A percentile compares a stretch with the other conserved stretches of the same genome.
Conservation (phyloP, 2,113 vertebrate species). For the Pitta sordida region DNA sequence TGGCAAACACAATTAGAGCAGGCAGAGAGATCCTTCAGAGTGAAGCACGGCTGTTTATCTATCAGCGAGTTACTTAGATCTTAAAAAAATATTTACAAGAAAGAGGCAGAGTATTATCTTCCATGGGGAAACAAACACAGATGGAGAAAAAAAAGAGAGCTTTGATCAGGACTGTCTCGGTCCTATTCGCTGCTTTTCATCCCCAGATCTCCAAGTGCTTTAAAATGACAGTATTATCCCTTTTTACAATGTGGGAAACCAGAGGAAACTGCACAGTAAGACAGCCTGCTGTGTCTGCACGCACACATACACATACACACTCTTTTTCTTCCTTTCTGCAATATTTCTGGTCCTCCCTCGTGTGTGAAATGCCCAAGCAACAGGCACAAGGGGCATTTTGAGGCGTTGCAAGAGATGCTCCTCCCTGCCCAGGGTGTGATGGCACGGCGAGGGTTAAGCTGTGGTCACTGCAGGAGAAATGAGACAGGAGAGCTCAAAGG, state of each 20-base stretch:
- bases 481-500: background rate
- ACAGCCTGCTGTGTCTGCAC: background rate
- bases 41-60: slow-evolving; percentile 8
- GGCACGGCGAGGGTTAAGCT: background rate
- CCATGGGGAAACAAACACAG: slow-evolving; percentile 52
- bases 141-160: slow-evolving; percentile 22
- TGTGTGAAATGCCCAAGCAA: fast-evolving
- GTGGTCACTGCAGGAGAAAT: background rate
- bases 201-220: slow-evolving; percentile 24
- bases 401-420: background rate
- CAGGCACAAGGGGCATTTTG: fast-evolving
- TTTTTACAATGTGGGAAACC: slow-evolving; percentile 11
- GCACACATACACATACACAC: background rate
- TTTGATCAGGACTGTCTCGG: slow-evolving; percentile 45
- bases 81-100: slow-evolving; percentile 59
- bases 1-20: background rate
- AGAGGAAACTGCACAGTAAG: background rate
- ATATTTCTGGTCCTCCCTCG: background rate
- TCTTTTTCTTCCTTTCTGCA: background rate
- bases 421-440: fast-evolving
- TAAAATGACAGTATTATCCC: slow-evolving; percentile 12
- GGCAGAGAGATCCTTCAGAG: slow-evolving; percentile 5
- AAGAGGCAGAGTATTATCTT: slow-evolving; percentile 58
- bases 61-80: slow-evolving; percentile 1
- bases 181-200: background rate